A percentile compares a stretch with the other conserved stretches of the same genome.
Evolutionary conservation across 2,888 invertebrate species (phyloP).

Genomic region (Tachina lurida): DNA sequence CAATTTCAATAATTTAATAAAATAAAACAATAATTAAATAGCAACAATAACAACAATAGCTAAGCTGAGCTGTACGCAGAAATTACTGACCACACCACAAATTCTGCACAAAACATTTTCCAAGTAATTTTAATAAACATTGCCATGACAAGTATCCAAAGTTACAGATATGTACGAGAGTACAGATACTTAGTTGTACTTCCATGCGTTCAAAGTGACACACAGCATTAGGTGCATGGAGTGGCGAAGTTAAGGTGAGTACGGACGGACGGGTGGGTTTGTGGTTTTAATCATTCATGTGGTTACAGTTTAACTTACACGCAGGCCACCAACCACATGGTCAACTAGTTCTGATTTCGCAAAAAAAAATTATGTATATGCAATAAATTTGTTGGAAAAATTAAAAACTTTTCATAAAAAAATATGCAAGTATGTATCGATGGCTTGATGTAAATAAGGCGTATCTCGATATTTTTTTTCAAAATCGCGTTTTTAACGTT

Average conservation of each 20-base stretch:
- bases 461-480: no score
- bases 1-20: slow-evolving; percentile 33
- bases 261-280: neutral
- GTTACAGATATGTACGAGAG: neutral
- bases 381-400: neutral
- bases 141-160: slow-evolving; percentile 55
- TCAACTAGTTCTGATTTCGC: slow-evolving; percentile 65
- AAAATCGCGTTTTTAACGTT: slow-evolving; percentile 5
- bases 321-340: slow-evolving; percentile 56
- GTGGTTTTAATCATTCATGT: slow-evolving; percentile 7
- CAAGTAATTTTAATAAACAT: slow-evolving; percentile 53
- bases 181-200: no score
- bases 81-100: slow-evolving; percentile 33
- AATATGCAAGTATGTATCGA: no score
- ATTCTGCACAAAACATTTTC: slow-evolving; percentile 9
- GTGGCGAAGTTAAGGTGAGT: neutral
- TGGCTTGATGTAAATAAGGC: no score
- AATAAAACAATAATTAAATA: neutral
- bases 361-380: slow-evolving; percentile 2
- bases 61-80: neutral
- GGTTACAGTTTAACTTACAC: slow-evolving; percentile 1
- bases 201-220: neutral
- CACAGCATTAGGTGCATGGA: neutral
- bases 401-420: slow-evolving; percentile 16
- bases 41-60: neutral